Evolutionary conservation across 2,888 invertebrate genomes (phyloP).

Genomic region (Hirtodrosophila trivittata): DNA sequence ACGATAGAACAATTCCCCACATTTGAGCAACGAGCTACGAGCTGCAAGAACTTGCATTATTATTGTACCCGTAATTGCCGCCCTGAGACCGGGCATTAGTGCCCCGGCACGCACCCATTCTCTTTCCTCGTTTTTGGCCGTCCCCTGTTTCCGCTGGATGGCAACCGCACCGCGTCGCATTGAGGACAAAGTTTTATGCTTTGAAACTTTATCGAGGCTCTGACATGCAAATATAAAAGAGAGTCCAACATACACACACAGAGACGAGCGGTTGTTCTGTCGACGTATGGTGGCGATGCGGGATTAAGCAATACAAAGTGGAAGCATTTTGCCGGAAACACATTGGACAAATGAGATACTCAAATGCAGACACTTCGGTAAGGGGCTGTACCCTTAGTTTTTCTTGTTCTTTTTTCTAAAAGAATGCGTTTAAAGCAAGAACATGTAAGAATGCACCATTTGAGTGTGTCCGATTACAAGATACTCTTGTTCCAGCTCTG

Average conservation of each 20-base stretch:
- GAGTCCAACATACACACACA: constrained; percentile 8
- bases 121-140: background rate
- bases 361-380: constrained; percentile 28
- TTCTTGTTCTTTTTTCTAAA: background rate
- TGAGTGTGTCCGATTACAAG: too few species aligned
- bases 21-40: background rate
- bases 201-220: constrained; percentile 42
- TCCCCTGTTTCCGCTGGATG: constrained; percentile 25
- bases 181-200: constrained; percentile 32
- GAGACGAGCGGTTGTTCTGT: background rate
- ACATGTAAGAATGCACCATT: background rate
- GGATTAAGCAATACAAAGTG: constrained; percentile 48
- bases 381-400: constrained; percentile 2
- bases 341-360: constrained; percentile 55
- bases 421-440: constrained; percentile 1
- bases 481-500: too few species aligned
- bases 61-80: constrained; percentile 60
- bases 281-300: constrained; percentile 15
- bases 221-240: constrained; percentile 42
- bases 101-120: constrained; percentile 59
- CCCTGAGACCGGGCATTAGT: constrained; percentile 69
- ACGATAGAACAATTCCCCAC: constrained; percentile 45
- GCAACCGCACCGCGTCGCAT: constrained; percentile 40
- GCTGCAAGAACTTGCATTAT: constrained; percentile 35
- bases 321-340: constrained; percentile 59